Conservation (phyloP, 2,797 vertebrate species). For the Enteromius radiatus region DNA sequence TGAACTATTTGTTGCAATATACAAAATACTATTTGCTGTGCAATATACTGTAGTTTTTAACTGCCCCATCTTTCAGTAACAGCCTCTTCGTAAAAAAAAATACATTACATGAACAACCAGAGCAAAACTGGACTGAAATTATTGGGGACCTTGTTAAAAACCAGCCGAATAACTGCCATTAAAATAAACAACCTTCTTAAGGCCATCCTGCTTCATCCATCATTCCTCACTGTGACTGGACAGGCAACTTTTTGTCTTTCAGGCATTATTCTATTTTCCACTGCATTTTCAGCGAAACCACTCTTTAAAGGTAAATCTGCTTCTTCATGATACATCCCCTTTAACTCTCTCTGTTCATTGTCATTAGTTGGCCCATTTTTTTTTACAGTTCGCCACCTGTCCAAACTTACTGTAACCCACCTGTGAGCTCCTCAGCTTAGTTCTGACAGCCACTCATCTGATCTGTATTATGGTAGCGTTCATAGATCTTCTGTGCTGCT, state of each 20-base stretch:
- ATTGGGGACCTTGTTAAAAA: not conserved
- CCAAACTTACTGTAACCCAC: conserved; percentile 30
- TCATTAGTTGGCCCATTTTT: conserved; percentile 16
- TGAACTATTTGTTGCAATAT: not conserved
- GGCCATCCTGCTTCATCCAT: not conserved
- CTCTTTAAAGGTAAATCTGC: not conserved
- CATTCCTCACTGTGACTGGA: not conserved
- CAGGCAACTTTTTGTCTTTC: no score
- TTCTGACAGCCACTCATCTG: conserved; percentile 27
- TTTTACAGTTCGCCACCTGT: conserved; percentile 33
- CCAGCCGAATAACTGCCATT: not conserved
- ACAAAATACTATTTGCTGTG: not conserved
- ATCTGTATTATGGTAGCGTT: conserved; percentile 63
- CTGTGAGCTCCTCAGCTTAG: conserved; percentile 31
- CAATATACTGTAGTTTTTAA: not conserved
- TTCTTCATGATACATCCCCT: not conserved
- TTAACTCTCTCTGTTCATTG: not conserved
- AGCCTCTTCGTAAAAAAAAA: not conserved
- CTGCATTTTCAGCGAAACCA: not conserved
- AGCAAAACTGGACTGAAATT: not conserved
- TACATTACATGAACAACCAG: not conserved
- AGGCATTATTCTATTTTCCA: not conserved
- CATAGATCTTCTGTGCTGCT: conserved; percentile 69
- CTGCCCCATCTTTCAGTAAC: not conserved
- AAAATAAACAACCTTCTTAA: not conserved